phyloP scores from a whole-genome alignment of 2,797 vertebrate species.

The Merluccius polli region DNA sequence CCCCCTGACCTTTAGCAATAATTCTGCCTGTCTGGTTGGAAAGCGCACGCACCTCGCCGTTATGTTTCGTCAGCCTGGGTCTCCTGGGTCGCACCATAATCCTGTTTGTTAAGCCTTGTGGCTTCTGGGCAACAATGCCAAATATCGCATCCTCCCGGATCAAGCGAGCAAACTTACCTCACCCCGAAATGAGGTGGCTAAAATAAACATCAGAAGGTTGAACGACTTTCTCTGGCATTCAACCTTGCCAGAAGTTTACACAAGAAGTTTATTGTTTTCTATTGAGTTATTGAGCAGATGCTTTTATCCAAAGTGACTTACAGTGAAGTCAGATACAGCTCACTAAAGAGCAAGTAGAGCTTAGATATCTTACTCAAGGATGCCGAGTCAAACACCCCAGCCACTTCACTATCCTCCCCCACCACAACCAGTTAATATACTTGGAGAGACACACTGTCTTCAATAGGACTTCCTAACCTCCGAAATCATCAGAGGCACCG shows the following conservation, averaged over 20 bases:
- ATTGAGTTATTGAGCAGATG: not conserved
- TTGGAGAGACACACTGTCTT: conserved; percentile 48
- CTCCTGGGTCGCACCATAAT: conserved; percentile 63
- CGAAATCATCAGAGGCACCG: conserved; percentile 45
- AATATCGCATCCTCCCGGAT: conserved; percentile 50
- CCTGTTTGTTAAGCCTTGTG: conserved; percentile 67
- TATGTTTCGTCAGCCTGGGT: conserved; percentile 60
- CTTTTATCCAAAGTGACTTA: not conserved
- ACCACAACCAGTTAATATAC: conserved; percentile 31
- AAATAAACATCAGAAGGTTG: conserved; percentile 42
- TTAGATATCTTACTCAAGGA: not conserved
- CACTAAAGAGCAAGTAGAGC: too few relatives aligned
- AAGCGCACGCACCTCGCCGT: conserved; percentile 42
- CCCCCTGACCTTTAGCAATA: conserved; percentile 71
- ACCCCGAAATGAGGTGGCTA: conserved; percentile 46
- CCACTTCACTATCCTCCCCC: not conserved
- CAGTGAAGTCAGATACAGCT: not conserved
- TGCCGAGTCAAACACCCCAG: not conserved
- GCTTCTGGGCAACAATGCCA: conserved; percentile 63
- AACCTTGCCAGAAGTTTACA: not conserved
- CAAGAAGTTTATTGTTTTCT: not conserved
- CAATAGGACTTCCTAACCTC: conserved; percentile 42
- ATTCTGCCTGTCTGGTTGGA: conserved; percentile 62
- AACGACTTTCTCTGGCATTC: not conserved
- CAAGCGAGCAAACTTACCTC: conserved; percentile 33